phyloP scores from a whole-genome alignment of 2,113 vertebrate genomes.

The cattle (Bos taurus) region DNA sequence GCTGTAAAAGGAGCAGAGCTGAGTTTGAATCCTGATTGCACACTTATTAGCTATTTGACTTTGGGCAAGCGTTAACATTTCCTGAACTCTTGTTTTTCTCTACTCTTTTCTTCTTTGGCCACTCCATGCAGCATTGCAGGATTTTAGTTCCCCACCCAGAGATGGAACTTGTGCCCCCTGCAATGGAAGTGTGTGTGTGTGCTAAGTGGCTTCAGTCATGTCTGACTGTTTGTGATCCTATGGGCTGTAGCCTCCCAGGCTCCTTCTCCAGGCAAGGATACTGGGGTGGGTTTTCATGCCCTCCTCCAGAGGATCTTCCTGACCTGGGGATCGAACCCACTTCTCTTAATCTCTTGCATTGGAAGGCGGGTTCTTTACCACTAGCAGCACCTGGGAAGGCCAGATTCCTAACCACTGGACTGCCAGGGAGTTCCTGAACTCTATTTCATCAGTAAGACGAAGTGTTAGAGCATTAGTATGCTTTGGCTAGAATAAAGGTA shows the following conservation, averaged over 20 bases:
- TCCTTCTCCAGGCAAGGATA: background rate
- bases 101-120: background rate
- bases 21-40: background rate
- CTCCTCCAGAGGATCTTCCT: background rate
- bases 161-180: background rate
- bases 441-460: background rate
- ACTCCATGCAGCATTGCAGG: background rate
- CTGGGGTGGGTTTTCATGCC: background rate
- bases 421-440: background rate
- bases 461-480: background rate
- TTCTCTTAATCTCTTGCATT: background rate
- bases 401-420: background rate
- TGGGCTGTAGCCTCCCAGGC: background rate
- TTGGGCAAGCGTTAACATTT: background rate
- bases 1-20: background rate
- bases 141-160: background rate
- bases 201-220: background rate
- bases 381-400: background rate
- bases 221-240: background rate
- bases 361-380: background rate
- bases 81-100: background rate
- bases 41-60: background rate
- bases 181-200: accelerated
- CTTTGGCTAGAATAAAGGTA: background rate
- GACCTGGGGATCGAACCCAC: accelerated